phyloP scores from a whole-genome alignment of 2,888 invertebrate genomes.

The Salticus scenicus region DNA sequence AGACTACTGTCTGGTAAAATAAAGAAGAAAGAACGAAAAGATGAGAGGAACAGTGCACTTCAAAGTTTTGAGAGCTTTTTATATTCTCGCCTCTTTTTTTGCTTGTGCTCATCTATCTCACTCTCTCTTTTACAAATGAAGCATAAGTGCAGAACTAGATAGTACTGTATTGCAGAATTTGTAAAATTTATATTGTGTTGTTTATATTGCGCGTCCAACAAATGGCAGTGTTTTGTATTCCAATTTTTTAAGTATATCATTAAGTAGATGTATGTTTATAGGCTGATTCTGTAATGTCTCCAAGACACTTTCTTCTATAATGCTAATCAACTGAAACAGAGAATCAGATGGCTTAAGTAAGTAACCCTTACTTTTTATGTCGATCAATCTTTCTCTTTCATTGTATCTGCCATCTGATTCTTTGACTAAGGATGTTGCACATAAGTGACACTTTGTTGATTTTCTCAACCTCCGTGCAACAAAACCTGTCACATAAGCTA shows the following conservation, averaged over 20 bases:
- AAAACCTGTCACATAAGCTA: too few relatives aligned
- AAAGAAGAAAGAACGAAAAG: too few relatives aligned
- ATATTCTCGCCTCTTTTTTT: not conserved
- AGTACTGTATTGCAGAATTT: not conserved
- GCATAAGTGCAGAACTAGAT: not conserved
- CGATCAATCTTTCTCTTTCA: not conserved
- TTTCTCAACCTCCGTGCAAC: too few relatives aligned
- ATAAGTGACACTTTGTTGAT: too few relatives aligned
- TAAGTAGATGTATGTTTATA: not conserved
- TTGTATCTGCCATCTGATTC: too few relatives aligned
- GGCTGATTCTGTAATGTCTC: too few relatives aligned
- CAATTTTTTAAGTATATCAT: not conserved
- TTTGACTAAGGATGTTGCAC: too few relatives aligned
- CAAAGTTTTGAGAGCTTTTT: not conserved
- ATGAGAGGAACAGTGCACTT: too few relatives aligned
- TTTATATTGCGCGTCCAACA: constrained; percentile 1
- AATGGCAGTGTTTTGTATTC: not conserved
- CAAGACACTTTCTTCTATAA: not conserved
- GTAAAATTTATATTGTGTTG: not conserved
- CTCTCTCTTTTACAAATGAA: not conserved
- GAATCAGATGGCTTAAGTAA: not conserved
- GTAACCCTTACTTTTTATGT: not conserved
- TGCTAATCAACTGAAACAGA: not conserved
- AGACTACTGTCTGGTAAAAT: too few relatives aligned
- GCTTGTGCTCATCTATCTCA: not conserved